These are phyloP conservation scores for Cybosia mesomella DNA, from an alignment of 2,888 invertebrate species.

Conservation along the genomic window DNA sequence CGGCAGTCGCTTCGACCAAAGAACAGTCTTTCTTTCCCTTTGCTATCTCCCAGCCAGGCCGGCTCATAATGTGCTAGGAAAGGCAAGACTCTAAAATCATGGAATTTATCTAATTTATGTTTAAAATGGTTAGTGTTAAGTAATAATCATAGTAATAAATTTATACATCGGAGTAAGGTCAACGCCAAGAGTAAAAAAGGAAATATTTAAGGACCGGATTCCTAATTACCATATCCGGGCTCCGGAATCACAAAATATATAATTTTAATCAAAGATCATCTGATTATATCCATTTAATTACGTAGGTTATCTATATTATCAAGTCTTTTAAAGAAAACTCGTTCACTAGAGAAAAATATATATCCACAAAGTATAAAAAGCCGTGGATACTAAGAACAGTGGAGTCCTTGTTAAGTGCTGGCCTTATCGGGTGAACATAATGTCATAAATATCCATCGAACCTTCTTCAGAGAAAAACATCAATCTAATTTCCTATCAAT, in stretches of 20 bases:
- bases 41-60: neutral
- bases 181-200: neutral
- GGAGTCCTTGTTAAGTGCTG: neutral
- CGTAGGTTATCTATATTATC: neutral
- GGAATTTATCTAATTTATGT: no score
- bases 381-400: neutral
- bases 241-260: neutral
- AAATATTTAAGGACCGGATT: neutral
- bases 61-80: no score
- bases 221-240: neutral
- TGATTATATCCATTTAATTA: neutral
- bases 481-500: conserved; percentile 7
- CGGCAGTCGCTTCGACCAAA: neutral
- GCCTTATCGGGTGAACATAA: conserved; percentile 4
- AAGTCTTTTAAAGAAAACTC: neutral
- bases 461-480: neutral
- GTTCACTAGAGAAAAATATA: neutral
- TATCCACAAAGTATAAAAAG: conserved; percentile 1
- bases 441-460: neutral
- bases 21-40: no score
- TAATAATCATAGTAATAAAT: no score
- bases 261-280: neutral
- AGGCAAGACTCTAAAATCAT: no score
- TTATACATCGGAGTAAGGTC: neutral
- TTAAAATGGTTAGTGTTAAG: no score